These are phyloP conservation scores for Chrysolina oricalcia DNA, from an alignment of 2,888 invertebrate species.

Conservation along the genomic window DNA sequence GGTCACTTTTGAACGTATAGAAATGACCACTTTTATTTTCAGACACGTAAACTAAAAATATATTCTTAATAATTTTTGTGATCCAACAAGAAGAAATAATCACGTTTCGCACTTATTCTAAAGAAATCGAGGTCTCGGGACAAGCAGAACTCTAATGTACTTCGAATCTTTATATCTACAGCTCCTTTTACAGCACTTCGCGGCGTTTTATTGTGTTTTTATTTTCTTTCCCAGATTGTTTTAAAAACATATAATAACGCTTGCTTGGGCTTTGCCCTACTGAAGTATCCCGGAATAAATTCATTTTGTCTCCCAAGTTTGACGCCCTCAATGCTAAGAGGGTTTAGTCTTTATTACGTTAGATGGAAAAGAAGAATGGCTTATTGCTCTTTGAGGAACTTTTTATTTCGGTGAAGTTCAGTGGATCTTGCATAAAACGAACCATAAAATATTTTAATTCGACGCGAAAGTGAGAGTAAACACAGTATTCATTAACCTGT, in stretches of 20 bases:
- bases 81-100: no score
- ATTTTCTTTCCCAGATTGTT: background rate
- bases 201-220: constrained; percentile 16
- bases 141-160: background rate
- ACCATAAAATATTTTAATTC: constrained; percentile 8
- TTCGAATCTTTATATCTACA: background rate
- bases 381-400: constrained; percentile 24
- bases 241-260: background rate
- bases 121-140: background rate
- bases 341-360: constrained; percentile 29
- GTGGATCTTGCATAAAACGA: constrained; percentile 1
- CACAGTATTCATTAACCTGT: no score
- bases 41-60: no score
- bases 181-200: constrained; percentile 11
- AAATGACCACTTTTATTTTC: no score
- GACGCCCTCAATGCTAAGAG: constrained; percentile 29
- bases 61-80: no score
- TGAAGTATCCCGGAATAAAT: background rate
- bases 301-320: constrained; percentile 15
- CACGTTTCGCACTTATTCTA: background rate
- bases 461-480: constrained; percentile 14
- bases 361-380: constrained; percentile 9
- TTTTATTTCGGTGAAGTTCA: constrained; percentile 2
- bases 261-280: background rate
- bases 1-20: no score